Evolutionary conservation across 2,113 vertebrate species (phyloP), one percentile per base, ranked within the genome.

Genomic region (Paedocypris sp.): DNA sequence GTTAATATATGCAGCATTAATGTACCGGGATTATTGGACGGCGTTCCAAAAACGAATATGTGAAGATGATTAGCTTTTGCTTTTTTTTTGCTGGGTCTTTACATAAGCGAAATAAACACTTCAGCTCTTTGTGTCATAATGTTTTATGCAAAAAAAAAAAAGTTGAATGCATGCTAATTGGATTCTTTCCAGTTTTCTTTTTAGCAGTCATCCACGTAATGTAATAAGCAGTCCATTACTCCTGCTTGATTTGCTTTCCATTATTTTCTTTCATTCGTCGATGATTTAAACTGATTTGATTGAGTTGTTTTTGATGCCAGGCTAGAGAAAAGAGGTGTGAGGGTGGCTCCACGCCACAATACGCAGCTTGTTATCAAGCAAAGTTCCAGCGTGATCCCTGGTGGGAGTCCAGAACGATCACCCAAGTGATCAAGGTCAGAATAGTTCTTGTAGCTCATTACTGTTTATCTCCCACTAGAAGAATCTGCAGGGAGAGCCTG

Each of bases 361-460:
- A n/a, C n/a, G n/a, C n/a, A n/a, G n/a, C n/a, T n/a, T n/a, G n/a
- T n/a, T n/a, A n/a, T n/a, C n/a, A n/a, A n/a, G n/a, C n/a, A n/a
- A n/a, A n/a, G n/a, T n/a, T n/a, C n/a, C n/a, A n/a, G n/a, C n/a
- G n/a, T n/a, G n/a, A n/a, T n/a, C 67, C 20, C 3, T 8, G 13
- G 62, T 63, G 68, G 63, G 2, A 62, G 9, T 54, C 35, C 36
- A 2, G 32, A 28, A 29, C 20, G 36, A 65, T 67, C 71, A 68
- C 70, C 69, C 66, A 38, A 72, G 68, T 73, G 62, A 73, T 54
- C 60, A 68, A 78, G 76, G 74, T 78, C 62, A 73, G 58, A 64
- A 25, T 10, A 20, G 58, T 69, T 58, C 66, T 67, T 73, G n/a
- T 71, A 74, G 59, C 59, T 62, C 66, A 74, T 78, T 64, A 74